These are phyloP conservation scores for Hoplostethus atlanticus DNA, from an alignment of 2,797 vertebrate genomes.

Conservation along the genomic window DNA sequence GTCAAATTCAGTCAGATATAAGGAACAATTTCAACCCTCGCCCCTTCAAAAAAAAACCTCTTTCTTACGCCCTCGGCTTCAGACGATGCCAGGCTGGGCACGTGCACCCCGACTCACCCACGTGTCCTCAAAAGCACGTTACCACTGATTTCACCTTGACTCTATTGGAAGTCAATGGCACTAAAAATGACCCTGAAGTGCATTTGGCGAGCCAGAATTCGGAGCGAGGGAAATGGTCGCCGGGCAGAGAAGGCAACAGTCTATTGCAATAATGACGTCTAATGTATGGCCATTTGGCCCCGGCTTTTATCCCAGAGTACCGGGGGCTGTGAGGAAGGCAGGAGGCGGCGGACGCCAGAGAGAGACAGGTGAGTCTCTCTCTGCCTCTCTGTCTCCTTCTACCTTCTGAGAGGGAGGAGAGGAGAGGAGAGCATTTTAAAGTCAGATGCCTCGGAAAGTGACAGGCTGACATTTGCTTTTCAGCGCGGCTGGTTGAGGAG, in stretches of 20 bases:
- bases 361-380: conserved; percentile 45
- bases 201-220: conserved; percentile 45
- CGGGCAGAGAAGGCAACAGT: conserved; percentile 34
- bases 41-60: background rate
- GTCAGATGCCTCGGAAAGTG: conserved; percentile 76
- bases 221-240: conserved; percentile 44
- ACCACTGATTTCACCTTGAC: conserved; percentile 58
- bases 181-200: conserved; percentile 54
- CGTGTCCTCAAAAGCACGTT: conserved; percentile 54
- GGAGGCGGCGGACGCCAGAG: conserved; percentile 48
- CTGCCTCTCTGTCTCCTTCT: conserved; percentile 26
- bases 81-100: conserved; percentile 13
- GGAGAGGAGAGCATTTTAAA: conserved; percentile 71
- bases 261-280: conserved; percentile 65
- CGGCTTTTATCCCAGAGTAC: conserved; percentile 62
- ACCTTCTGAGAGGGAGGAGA: conserved; percentile 51
- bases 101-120: conserved; percentile 34
- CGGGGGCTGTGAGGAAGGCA: conserved; percentile 37
- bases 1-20: conserved; percentile 1
- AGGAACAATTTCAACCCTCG: background rate
- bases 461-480: conserved; percentile 83
- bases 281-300: conserved; percentile 67
- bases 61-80: conserved; percentile 14
- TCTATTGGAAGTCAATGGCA: conserved; percentile 58
- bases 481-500: conserved; percentile 74